These are phyloP conservation scores for Oryzias celebensis DNA, from an alignment of 2,113 vertebrate genomes.

Conservation along the genomic window DNA sequence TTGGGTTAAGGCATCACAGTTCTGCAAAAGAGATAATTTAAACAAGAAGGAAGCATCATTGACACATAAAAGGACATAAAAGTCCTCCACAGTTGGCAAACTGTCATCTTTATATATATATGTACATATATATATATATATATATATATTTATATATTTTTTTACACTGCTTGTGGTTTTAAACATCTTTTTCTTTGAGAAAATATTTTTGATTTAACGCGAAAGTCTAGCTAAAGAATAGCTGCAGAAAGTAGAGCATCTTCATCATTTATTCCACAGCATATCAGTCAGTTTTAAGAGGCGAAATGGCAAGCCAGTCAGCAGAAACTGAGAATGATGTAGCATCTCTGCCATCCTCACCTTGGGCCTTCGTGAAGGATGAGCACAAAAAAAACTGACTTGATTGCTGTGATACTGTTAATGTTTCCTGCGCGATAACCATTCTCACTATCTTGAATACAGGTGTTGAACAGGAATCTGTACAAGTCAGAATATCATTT, in stretches of 20 bases:
- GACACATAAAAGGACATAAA: conserved; percentile 3
- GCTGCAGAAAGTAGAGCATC: conserved; percentile 32
- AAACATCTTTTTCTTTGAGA: conserved; percentile 19
- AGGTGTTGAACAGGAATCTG: too few species aligned
- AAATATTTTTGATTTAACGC: conserved; percentile 30
- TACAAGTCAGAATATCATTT: too few species aligned
- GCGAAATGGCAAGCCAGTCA: conserved; percentile 56
- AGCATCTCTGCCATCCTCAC: conserved; percentile 35
- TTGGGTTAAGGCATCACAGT: conserved; percentile 27
- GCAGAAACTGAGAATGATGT: conserved; percentile 40
- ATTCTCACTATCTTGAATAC: background rate
- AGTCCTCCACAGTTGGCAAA: conserved; percentile 16
- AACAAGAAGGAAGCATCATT: conserved; percentile 25
- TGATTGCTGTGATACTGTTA: background rate
- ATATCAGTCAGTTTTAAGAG: conserved; percentile 44
- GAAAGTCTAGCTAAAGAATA: conserved; percentile 29
- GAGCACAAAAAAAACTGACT: conserved; percentile 1
- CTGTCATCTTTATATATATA: conserved; percentile 9
- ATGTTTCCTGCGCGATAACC: background rate
- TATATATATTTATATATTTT: background rate
- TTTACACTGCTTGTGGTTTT: conserved; percentile 11
- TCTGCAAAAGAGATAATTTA: conserved; percentile 21
- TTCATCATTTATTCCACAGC: conserved; percentile 42
- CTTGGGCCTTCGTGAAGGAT: conserved; percentile 15
- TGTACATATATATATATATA: too few species aligned